Evolutionary conservation across 2,888 invertebrate genomes (phyloP).

Genomic region (Cotesia congregata): DNA sequence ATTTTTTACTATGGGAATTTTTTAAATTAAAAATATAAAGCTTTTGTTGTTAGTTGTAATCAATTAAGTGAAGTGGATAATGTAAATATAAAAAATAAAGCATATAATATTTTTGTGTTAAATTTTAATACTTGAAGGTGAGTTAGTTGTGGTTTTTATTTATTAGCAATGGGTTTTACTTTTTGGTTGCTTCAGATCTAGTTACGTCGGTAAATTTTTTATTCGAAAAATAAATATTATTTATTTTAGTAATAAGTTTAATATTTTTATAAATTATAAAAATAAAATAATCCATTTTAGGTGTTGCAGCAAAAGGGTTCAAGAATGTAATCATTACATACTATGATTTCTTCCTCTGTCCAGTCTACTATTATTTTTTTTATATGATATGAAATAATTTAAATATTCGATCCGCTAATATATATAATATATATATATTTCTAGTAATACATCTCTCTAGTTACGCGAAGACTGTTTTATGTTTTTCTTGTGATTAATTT

Average conservation of each 20-base stretch:
- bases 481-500: conserved; percentile 47
- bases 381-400: conserved; percentile 45
- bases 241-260: conserved; percentile 31
- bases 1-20: conserved; percentile 2
- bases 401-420: conserved; percentile 45
- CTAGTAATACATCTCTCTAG: conserved; percentile 53
- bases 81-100: neutral
- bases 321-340: conserved; percentile 80
- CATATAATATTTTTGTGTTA: conserved; percentile 1
- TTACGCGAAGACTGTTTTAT: conserved; percentile 62
- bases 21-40: neutral
- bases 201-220: conserved; percentile 30
- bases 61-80: neutral
- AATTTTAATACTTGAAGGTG: conserved; percentile 20
- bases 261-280: conserved; percentile 48
- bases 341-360: conserved; percentile 57
- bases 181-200: conserved; percentile 3
- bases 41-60: neutral
- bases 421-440: conserved; percentile 36
- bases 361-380: conserved; percentile 6
- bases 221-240: conserved; percentile 2
- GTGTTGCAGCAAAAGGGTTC: conserved; percentile 95
- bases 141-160: conserved; percentile 26
- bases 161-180: conserved; percentile 7
- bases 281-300: conserved; percentile 61